These are phyloP conservation scores for Gonioctena quinquepunctata DNA, from an alignment of 1,140 invertebrate genomes.

Conservation along the genomic window DNA sequence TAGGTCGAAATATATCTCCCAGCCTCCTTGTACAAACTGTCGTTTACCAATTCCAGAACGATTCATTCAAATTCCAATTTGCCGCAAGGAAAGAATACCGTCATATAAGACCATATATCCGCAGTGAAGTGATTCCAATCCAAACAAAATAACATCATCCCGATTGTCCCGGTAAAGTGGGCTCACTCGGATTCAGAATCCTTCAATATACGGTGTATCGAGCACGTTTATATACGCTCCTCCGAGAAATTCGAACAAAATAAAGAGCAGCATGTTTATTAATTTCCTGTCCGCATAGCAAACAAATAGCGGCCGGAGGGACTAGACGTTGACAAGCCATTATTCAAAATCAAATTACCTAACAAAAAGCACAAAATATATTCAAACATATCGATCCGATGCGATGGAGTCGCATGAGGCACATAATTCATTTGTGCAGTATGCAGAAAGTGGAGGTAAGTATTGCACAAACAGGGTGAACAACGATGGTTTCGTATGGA, in stretches of 20 bases:
- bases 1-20: no score
- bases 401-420: background rate
- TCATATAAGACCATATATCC: no score
- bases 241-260: background rate
- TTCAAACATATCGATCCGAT: background rate
- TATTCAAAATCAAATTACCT: background rate
- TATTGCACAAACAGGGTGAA: background rate
- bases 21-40: no score
- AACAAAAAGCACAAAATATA: background rate
- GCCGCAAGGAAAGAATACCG: no score
- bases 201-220: background rate
- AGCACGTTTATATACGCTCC: background rate
- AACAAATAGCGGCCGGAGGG: background rate
- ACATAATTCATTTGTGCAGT: background rate
- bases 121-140: no score
- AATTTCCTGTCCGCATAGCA: background rate
- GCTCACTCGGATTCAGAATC: background rate
- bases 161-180: background rate
- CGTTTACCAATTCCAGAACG: no score
- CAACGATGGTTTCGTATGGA: no score
- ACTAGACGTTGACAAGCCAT: background rate
- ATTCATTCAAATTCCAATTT: no score
- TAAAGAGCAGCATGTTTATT: background rate
- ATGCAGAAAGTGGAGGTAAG: background rate
- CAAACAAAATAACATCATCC: no score